phyloP scores from a whole-genome alignment of 2,888 invertebrate genomes.

The Philaethria dido region DNA sequence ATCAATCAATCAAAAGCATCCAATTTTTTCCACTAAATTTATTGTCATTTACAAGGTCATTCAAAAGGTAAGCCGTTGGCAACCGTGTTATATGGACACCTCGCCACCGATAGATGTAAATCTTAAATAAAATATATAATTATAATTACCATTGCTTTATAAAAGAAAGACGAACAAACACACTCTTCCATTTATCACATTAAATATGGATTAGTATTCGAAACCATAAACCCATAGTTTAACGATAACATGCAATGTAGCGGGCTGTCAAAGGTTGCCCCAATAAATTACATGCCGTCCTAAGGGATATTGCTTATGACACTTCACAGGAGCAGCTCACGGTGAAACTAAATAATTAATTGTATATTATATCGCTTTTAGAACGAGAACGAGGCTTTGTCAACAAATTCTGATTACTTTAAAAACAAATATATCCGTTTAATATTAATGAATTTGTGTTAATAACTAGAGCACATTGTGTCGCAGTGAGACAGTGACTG shows the following conservation, averaged over 20 bases:
- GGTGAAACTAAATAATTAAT: constrained; percentile 11
- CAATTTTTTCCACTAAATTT: no score
- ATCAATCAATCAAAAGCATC: no score
- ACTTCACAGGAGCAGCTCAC: constrained; percentile 3
- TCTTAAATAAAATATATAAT: no score
- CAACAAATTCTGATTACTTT: neutral
- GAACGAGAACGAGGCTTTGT: neutral
- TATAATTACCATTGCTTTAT: no score
- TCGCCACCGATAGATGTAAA: no score
- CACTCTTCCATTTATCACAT: no score
- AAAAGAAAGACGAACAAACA: no score
- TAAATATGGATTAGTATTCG: neutral
- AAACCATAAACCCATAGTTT: neutral
- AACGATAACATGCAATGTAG: constrained; percentile 6
- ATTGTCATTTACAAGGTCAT: no score
- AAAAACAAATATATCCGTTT: neutral
- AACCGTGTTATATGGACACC: no score
- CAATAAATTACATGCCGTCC: constrained; percentile 5
- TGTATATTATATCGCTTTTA: neutral
- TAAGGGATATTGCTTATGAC: constrained; percentile 18
- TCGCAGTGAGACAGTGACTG: no score
- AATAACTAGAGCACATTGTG: neutral
- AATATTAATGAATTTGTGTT: neutral
- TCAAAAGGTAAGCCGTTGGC: no score
- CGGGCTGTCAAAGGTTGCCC: constrained; percentile 3